Evolutionary conservation across 2,797 vertebrate species (phyloP), one percentile per base, ranked within the genome.

Genomic region (Acanthis flammea): DNA sequence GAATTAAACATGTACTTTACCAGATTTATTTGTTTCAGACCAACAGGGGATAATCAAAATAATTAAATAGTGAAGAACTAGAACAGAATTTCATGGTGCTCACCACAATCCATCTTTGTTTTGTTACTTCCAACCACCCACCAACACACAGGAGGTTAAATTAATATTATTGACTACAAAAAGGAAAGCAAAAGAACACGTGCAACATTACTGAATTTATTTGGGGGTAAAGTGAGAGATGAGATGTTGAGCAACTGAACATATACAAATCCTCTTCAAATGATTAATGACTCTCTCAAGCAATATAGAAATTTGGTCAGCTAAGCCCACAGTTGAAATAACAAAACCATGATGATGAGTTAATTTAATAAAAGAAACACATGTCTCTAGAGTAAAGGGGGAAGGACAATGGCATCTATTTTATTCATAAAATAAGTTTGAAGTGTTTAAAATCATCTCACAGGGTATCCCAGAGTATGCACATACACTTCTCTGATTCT

Each of bases 261-360:
- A 44, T 74, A 83, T 58, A 94, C 71, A 88, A 85, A 84, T 90
- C 39, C 81, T 92, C 86, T 86, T 94, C 67, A 85, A 65, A 92
- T 84, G 70, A 96, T 83, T 91, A 88, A 92, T 80, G 82, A 75
- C 80, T 87, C 77, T 92, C 94, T 88, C 51, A 80, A 63, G 82
- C 70, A 91, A 86, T 35, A 86, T 6, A 95, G 86, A 87, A 95
- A 93, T 88, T 75, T 45, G 66, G 88, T 84, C 80, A 94, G 55
- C 72, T 88, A 63, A 61, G 51, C 67, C 51, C 50, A 55, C 54
- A 92, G 78, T 92, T 80, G 93, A 94, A 97, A 97, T 92, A 90
- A 88, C 83, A 94, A 89, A 79, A 58, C 28, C 27, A 35, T 1
- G 19, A 81, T 67, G 58, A 92, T 70, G 67, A 97, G 82, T 87